Base-by-base conservation (phyloP, 2,113 vertebrate genomes). In the Podarcis raffonei region DNA sequence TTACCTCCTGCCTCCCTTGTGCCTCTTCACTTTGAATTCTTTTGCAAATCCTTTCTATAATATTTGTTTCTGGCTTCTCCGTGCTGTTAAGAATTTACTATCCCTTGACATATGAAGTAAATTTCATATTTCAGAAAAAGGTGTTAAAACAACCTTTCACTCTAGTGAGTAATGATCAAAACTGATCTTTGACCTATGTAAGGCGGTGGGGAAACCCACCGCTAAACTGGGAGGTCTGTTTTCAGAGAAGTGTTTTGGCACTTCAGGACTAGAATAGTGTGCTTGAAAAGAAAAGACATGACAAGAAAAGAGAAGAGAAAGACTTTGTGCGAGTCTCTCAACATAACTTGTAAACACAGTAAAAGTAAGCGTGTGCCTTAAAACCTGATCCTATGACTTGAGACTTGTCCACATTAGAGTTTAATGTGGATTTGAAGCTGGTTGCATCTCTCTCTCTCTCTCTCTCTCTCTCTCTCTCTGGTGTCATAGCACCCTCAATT, bases 71-170 rank as follows among this genome's bases (percentile, higher is more conserved):
- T 90, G 75, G 23, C 18, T 85, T 57, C 30, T 68, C 25, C 66
- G 2, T 74, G 27, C 71, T 68, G 25, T 83, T 74, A 85, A 32
- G 69, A 76, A 30, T 78, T 76, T 90, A 57, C n/a, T 85, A 65
- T 86, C 76, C 57, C 69, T 74, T 76, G 68, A 90, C 27, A 74
- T 78, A 78, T 35, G 77, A 86, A 85, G 81, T 77, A 89, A 88
- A 91, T 71, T 81, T 84, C 57, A 13, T 74, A 39, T 92, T 95
- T 93, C 89, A 91, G 66, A 4, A 84, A 53, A 86, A 72, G 37
- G 1, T 83, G 85, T 91, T 66, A 93, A 89, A 90, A 66, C 53
- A 87, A 1, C 1, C 15, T 66, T 89, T 86, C 81, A 86, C 72
- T 86, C 62, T 37, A 20, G 74, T 90, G 89, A 90, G 65, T 87